Evolutionary conservation across 2,113 vertebrate species (phyloP), one percentile per base, ranked within the genome.

Genomic region (Anguilla rostrata): DNA sequence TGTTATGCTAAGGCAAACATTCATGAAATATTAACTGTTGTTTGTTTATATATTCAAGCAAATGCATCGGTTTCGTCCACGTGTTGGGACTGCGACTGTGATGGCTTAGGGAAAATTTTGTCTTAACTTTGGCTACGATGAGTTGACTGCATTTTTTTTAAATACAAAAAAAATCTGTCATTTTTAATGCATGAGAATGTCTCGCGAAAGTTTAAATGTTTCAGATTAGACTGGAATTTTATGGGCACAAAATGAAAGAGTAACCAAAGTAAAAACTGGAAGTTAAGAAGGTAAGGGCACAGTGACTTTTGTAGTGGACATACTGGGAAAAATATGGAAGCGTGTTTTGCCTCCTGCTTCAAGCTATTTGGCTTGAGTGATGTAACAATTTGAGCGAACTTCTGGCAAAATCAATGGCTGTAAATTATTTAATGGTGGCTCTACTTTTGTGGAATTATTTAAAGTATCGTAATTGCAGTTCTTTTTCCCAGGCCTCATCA

Each of bases 381-480:
- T 96, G 94, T 95, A 94, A 96, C 94, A 91, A 95, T 94, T 95
- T 95, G 87, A 90, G 93, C 91, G 93, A 94, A 94, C 94, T 93
- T 94, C 94, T 95, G 96, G 96, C 92, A 95, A 96, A 95, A 96
- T 95, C 93, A 94, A 97, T 97, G 95, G 91, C 93, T 92, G 94
- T 95, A 93, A 96, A 96, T 97, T 96, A 96, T 97, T 96, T 96
- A 97, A 96, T 95, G 94, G 95, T 91, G 92, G 94, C 95, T 95
- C 95, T 96, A 97, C 95, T 97, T 96, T 97, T 96, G 95, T 96
- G 95, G 94, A 97, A 97, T 98, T 98, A 97, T 97, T 97, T 96
- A 96, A 98, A 97, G 96, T 96, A 96, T 95, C 94, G 93, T 97
- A 98, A 98, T 97, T 97, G 96, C 94, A 94, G 93, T 93, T 95